Percentiles rank a stretch among this genome's conserved stretches.
Conservation (phyloP, 2,797 vertebrate species). For the Cheirogaleus major region DNA sequence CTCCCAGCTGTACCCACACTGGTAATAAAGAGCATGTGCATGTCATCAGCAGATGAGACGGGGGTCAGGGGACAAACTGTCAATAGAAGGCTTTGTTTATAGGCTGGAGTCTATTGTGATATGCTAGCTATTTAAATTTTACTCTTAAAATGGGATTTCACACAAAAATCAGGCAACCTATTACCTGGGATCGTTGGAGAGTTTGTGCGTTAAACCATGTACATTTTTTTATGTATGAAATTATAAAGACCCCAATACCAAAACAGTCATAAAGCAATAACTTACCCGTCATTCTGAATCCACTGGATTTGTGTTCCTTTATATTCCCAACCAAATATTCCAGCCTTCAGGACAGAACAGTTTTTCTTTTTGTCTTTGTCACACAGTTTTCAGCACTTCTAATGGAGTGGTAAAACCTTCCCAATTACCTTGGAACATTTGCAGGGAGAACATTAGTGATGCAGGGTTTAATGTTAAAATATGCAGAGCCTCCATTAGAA, state of each 20-base stretch:
- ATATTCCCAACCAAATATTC: neutral
- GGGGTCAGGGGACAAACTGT: neutral
- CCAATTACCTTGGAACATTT: slow-evolving; percentile 59
- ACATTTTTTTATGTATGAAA: neutral
- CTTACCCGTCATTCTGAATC: neutral
- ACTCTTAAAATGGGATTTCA: neutral
- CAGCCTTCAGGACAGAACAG: slow-evolving; percentile 22
- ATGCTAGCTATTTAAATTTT: neutral
- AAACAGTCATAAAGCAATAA: neutral
- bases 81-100: neutral
- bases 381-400: slow-evolving; percentile 64
- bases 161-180: neutral
- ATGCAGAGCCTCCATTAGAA: slow-evolving; percentile 57
- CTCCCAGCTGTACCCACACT: slow-evolving; percentile 36
- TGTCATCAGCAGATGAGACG: neutral
- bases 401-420: slow-evolving; percentile 63
- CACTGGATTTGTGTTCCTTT: neutral
- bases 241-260: neutral
- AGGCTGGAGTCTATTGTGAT: neutral
- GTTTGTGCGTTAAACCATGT: neutral
- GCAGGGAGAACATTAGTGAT: slow-evolving; percentile 57
- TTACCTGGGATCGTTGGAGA: neutral
- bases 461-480: slow-evolving; percentile 60
- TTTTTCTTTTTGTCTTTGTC: slow-evolving; percentile 1
- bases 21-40: neutral